Evolutionary conservation across 2,113 vertebrate genomes (phyloP).

Genomic region (Nannobrachium achirus): DNA sequence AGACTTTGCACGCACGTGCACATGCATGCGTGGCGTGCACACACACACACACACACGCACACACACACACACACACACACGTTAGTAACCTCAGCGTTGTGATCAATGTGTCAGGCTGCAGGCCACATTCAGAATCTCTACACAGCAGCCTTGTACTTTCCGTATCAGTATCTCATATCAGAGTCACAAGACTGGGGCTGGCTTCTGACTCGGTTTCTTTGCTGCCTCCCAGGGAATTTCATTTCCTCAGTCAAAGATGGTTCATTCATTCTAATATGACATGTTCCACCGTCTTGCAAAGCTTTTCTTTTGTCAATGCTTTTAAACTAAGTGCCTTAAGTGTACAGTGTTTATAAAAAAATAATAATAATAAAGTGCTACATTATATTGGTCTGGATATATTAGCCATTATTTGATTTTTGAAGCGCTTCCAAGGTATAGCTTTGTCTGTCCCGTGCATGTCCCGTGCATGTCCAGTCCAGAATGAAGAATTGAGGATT

Average conservation of each 20-base stretch:
- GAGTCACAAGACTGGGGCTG: neutral
- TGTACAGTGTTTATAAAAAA: no score
- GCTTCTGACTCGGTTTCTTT: neutral
- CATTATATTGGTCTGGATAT: no score
- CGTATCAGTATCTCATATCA: neutral
- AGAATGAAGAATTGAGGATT: no score
- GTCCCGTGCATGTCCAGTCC: no score
- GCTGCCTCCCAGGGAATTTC: neutral
- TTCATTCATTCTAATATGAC: neutral
- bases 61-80: slow-evolving; percentile 2
- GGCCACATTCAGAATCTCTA: neutral
- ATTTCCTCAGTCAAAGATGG: neutral
- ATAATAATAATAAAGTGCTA: no score
- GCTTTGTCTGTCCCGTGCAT: no score
- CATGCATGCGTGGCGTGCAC: neutral
- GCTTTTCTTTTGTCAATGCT: neutral
- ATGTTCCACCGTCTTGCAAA: no score
- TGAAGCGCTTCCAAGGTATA: no score
- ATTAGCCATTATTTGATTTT: no score
- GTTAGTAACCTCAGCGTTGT: slow-evolving; percentile 12
- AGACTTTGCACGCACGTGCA: no score
- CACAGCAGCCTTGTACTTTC: neutral
- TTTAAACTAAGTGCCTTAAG: neutral
- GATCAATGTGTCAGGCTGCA: slow-evolving; percentile 32
- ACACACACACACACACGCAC: neutral